A percentile compares a stretch with the other conserved stretches of the same genome.
Conservation (phyloP, 2,113 vertebrate genomes). For the Tursiops truncatus region DNA sequence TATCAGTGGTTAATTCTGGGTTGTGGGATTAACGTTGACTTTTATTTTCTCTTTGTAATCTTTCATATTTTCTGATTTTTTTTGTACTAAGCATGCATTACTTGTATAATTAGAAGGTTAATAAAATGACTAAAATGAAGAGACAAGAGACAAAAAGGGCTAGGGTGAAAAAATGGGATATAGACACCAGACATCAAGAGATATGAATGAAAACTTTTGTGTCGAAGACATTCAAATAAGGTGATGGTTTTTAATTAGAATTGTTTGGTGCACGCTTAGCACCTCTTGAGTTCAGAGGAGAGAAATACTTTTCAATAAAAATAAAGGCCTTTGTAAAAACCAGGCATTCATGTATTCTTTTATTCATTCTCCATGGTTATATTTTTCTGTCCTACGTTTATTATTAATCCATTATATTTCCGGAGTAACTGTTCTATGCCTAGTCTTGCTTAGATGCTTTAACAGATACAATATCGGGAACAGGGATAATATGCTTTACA, state of each 20-base stretch:
- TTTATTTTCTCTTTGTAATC: neutral
- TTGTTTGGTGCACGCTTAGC: neutral
- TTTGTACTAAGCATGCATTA: neutral
- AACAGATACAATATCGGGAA: neutral
- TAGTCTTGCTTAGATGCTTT: neutral
- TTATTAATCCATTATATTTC: neutral
- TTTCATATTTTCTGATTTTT: neutral
- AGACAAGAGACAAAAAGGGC: neutral
- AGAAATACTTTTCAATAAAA: neutral
- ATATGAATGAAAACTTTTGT: neutral
- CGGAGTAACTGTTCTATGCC: neutral
- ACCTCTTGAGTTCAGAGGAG: conserved; percentile 21
- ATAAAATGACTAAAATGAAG: neutral
- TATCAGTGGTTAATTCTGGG: neutral
- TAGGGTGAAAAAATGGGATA: neutral
- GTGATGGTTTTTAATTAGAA: neutral
- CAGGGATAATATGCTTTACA: neutral
- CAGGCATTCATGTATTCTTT: neutral
- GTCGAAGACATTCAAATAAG: conserved; percentile 12
- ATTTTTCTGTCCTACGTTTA: neutral
- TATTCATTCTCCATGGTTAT: neutral
- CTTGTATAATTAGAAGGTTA: neutral
- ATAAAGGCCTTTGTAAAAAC: neutral
- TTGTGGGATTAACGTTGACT: neutral
- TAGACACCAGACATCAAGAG: neutral